Evolutionary conservation across 2,888 invertebrate genomes (phyloP), one percentile per base, ranked within the genome.

Genomic region (Hybos culiciformis): DNA sequence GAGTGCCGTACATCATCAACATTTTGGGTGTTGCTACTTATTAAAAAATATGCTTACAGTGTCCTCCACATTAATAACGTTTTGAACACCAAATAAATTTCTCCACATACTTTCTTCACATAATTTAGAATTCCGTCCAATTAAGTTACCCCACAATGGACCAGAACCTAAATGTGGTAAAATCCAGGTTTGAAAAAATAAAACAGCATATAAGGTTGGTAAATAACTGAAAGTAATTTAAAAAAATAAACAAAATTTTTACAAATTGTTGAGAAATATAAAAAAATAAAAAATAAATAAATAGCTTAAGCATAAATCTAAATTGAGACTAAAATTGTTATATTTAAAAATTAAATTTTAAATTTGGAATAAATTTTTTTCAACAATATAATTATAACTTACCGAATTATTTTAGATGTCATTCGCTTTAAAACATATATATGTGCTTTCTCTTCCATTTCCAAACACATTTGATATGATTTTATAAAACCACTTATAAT

Each of bases 21-120:
- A n/a, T n/a, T n/a, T n/a, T n/a, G n/a, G n/a, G n/a, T n/a, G n/a
- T n/a, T n/a, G n/a, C 24, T 23, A 31, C 9, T 41, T 24, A 17
- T 17, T n/a, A 4, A 15, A 5, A 23, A 9, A 11, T 11, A 2
- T 3, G 50, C 68, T 62, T 58, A 80, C 80, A 72, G 79, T 80
- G 48, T 79, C 74, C 55, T 80, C 78, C 50, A 80, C 72, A 2
- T 77, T 75, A 50, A 76, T 77, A 51, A 77, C 75, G 55, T 80
- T 81, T 57, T 80, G 80, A 24, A 79, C 65, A 52, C 77, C 79
- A 3, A 80, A 63, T 19, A 80, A 52, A 57, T 78, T 80, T 56
- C 76, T 73, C 80, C 80, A 80, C 67, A 78, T 74, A 51, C 75
- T 71, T 41, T 72, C 66, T 50, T 76, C 74, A 56, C 81, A 81